phyloP scores from a whole-genome alignment of 2,113 vertebrate genomes.

The Oceanites oceanicus region DNA sequence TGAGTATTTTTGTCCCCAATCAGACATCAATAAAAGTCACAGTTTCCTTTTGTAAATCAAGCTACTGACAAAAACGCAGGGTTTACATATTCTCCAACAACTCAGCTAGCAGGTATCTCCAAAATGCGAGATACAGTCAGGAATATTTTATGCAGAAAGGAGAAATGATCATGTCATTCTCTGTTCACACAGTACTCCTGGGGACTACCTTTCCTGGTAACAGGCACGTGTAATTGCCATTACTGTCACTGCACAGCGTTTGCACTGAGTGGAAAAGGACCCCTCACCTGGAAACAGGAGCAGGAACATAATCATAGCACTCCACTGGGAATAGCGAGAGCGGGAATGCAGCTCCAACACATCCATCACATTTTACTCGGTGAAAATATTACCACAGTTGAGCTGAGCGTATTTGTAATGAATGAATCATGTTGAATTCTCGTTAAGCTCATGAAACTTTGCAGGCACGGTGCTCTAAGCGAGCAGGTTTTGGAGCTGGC shows the following conservation, averaged over 20 bases:
- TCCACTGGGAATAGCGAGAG: not conserved
- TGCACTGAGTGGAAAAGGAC: not conserved
- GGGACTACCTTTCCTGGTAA: not conserved
- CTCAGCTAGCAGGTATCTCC: not conserved
- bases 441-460: not conserved
- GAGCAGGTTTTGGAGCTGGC: not conserved
- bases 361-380: rapidly evolving
- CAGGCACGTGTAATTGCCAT: not conserved
- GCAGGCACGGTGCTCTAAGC: not conserved
- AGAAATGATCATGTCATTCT: not conserved
- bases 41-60: not conserved
- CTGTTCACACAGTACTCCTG: not conserved
- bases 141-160: not conserved
- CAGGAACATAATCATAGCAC: not conserved
- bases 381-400: not conserved
- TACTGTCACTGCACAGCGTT: not conserved
- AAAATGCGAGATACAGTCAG: not conserved
- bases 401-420: not conserved
- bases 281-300: not conserved
- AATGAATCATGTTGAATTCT: not conserved
- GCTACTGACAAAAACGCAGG: not conserved
- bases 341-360: not conserved
- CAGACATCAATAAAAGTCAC: not conserved
- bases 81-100: not conserved
- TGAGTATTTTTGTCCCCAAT: not conserved